Conservation (phyloP, 2,113 vertebrate species). For the Gadus macrocephalus region DNA sequence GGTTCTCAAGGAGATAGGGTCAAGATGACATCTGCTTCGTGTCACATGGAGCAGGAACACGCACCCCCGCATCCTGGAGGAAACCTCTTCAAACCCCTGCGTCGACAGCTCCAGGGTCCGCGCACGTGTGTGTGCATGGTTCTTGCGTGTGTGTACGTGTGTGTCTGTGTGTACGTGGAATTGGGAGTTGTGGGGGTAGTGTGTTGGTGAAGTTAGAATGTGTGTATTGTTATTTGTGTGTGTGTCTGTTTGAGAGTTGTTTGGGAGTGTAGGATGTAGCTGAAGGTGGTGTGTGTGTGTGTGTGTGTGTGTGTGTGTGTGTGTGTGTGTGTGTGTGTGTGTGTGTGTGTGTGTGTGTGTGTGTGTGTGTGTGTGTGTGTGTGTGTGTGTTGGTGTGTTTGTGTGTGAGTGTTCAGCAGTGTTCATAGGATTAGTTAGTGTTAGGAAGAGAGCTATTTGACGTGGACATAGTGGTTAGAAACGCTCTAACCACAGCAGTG, state of each 20-base stretch:
- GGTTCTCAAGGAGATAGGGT: slow-evolving; percentile 60
- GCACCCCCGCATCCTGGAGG: slow-evolving; percentile 58
- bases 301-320: slow-evolving; percentile 14
- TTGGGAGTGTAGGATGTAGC: neutral
- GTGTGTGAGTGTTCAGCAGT: slow-evolving; percentile 1
- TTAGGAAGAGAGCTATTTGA: too few species aligned
- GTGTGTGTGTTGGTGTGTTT: slow-evolving; percentile 46
- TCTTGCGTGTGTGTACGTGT: slow-evolving; percentile 58
- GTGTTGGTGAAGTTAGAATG: neutral
- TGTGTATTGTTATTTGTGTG: slow-evolving; percentile 33
- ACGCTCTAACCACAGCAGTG: too few species aligned
- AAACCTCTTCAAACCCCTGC: slow-evolving; percentile 48
- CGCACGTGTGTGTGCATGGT: slow-evolving; percentile 19
- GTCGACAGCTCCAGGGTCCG: slow-evolving; percentile 53
- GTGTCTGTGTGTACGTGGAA: slow-evolving; percentile 50
- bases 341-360: slow-evolving; percentile 40
- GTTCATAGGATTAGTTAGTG: too few species aligned
- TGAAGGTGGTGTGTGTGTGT: slow-evolving; percentile 6
- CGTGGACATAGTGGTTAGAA: too few species aligned
- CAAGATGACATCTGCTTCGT: slow-evolving; percentile 67
- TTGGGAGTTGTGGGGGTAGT: slow-evolving; percentile 49
- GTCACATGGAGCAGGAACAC: slow-evolving; percentile 64
- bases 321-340: slow-evolving; percentile 51
- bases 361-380: slow-evolving; percentile 50
- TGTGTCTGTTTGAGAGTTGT: slow-evolving; percentile 25